These are phyloP conservation scores for Macaria liturata DNA, from an alignment of 2,888 invertebrate species.

Conservation along the genomic window DNA sequence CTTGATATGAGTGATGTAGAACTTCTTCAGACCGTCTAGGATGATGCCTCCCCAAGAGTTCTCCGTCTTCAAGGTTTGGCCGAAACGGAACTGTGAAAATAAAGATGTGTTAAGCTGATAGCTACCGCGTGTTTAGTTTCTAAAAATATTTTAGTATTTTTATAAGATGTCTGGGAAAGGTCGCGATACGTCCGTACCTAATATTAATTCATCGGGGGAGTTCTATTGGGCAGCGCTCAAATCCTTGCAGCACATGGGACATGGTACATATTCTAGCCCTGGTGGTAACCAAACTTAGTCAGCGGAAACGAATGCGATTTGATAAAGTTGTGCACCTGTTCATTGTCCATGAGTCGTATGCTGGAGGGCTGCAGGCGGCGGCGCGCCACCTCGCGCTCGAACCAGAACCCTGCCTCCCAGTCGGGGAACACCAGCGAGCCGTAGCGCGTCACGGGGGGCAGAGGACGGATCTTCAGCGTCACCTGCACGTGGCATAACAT, in stretches of 20 bases:
- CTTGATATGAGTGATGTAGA: slow-evolving; percentile 94
- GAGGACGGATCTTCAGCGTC: slow-evolving; percentile 89
- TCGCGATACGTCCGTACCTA: too few relatives aligned
- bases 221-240: too few relatives aligned
- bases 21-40: slow-evolving; percentile 91
- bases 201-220: too few relatives aligned
- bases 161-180: too few relatives aligned
- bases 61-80: slow-evolving; percentile 88
- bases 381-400: slow-evolving; percentile 92
- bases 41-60: slow-evolving; percentile 85
- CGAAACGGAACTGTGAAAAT: slow-evolving; percentile 91
- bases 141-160: too few relatives aligned
- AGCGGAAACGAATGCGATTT: too few relatives aligned
- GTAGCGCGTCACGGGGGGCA: slow-evolving; percentile 93
- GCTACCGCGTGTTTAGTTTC: too few relatives aligned
- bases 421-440: slow-evolving; percentile 97
- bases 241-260: too few relatives aligned
- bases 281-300: too few relatives aligned
- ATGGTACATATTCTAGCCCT: too few relatives aligned
- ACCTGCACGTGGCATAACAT: slow-evolving; percentile 49
- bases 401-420: slow-evolving; percentile 94
- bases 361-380: slow-evolving; percentile 97
- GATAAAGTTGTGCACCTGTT: slow-evolving; percentile 77
- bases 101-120: too few relatives aligned
- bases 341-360: slow-evolving; percentile 98